phyloP scores from a whole-genome alignment of 2,888 invertebrate genomes.

The Cheiracanthium punctorium region DNA sequence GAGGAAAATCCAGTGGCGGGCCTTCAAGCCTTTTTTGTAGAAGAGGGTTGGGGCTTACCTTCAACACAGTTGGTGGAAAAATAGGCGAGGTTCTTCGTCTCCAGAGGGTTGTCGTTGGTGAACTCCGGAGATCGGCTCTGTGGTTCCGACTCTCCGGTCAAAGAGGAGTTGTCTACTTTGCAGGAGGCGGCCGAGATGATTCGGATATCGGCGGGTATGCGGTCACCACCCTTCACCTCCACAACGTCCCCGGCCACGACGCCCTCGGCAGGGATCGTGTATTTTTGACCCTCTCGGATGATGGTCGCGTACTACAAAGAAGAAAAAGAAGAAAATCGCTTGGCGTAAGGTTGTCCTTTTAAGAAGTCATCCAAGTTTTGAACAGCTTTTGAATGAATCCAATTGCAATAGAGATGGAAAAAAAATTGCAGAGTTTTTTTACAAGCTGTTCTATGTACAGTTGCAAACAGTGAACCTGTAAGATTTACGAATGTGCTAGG shows the following conservation, averaged over 20 bases:
- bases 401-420: too few species aligned
- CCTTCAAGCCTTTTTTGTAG: too few species aligned
- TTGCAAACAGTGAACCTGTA: too few species aligned
- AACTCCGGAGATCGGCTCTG: constrained; percentile 92
- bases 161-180: constrained; percentile 95
- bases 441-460: too few species aligned
- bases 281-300: constrained; percentile 78
- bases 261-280: constrained; percentile 81
- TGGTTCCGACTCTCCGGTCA: constrained; percentile 96
- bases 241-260: constrained; percentile 97
- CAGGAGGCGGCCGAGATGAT: constrained; percentile 96
- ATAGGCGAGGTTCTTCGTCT: constrained; percentile 95
- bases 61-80: constrained; percentile 97
- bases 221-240: constrained; percentile 99
- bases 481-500: too few species aligned
- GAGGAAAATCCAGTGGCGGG: too few species aligned
- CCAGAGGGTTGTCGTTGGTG: constrained; percentile 96
- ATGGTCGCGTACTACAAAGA: constrained; percentile 88
- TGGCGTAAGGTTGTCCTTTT: too few species aligned
- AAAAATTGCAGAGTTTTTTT: too few species aligned
- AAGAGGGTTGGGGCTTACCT: too few species aligned
- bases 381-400: too few species aligned
- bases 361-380: too few species aligned
- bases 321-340: not conserved
- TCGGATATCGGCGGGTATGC: constrained; percentile 98